These are phyloP conservation scores for Aricia artaxerxes DNA, from an alignment of 2,888 invertebrate species.

Conservation along the genomic window DNA sequence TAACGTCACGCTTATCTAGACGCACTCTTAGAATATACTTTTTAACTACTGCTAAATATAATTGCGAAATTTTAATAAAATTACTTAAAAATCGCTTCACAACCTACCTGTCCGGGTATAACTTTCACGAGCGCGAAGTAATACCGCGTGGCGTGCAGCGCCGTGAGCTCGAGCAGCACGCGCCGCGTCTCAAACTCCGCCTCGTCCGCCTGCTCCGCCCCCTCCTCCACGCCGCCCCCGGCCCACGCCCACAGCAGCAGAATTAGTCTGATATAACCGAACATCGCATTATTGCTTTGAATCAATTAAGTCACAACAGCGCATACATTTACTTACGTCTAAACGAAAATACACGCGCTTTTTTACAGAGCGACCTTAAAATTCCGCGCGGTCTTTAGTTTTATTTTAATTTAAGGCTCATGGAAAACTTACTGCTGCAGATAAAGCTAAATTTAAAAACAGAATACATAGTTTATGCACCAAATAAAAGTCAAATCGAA, in stretches of 20 bases:
- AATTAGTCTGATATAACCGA: conserved; percentile 76
- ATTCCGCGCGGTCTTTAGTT: too few species aligned
- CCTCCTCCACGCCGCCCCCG: conserved; percentile 75
- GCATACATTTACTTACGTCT: too few species aligned
- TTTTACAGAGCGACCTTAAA: too few species aligned
- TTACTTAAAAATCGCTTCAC: too few species aligned
- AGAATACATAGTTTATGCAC: background rate
- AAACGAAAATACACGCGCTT: too few species aligned
- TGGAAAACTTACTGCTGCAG: too few species aligned
- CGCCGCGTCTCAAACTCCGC: conserved; percentile 90
- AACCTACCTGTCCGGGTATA: conserved; percentile 85
- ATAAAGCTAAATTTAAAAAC: background rate
- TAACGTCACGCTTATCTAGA: too few species aligned
- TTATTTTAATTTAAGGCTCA: too few species aligned
- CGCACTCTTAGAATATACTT: too few species aligned
- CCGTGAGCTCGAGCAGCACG: conserved; percentile 88
- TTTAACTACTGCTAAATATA: too few species aligned
- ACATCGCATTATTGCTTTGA: conserved; percentile 38
- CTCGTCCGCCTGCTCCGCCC: conserved; percentile 87
- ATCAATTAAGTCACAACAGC: background rate
- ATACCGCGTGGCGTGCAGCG: conserved; percentile 90
- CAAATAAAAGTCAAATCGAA: too few species aligned
- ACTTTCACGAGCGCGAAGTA: conserved; percentile 92
- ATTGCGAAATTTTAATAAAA: too few species aligned
- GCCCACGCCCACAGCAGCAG: conserved; percentile 64